phyloP scores from a whole-genome alignment of 2,797 vertebrate genomes.

The Lepilemur ruficaudatus region DNA sequence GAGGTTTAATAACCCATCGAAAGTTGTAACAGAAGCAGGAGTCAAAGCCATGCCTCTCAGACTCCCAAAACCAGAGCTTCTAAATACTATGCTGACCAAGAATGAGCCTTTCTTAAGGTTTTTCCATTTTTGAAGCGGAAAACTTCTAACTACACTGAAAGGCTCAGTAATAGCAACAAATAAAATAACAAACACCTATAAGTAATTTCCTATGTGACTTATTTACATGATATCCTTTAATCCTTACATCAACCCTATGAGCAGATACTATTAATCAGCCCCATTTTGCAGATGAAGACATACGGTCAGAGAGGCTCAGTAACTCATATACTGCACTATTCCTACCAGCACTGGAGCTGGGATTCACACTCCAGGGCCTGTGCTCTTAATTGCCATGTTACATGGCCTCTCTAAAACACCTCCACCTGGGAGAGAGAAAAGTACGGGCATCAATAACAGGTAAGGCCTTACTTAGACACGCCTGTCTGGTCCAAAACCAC shows the following conservation, averaged over 20 bases:
- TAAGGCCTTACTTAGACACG: conserved; percentile 92
- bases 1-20: not conserved
- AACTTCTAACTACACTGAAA: not conserved
- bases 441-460: not conserved
- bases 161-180: not conserved
- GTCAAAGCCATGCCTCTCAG: not conserved
- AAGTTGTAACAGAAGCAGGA: not conserved
- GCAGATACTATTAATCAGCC: not conserved
- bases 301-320: not conserved
- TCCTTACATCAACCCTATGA: not conserved
- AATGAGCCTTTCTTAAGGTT: not conserved
- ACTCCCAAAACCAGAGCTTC: not conserved
- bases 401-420: not conserved
- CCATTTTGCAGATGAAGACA: not conserved
- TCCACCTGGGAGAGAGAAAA: not conserved
- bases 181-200: not conserved
- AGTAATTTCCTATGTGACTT: not conserved
- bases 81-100: not conserved
- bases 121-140: not conserved
- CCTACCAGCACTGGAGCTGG: not conserved
- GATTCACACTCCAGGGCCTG: not conserved
- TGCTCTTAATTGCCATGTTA: not conserved
- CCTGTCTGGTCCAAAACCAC: conserved; percentile 94
- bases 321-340: not conserved
- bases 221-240: not conserved